These are phyloP conservation scores for Meleagris gallopavo DNA, from an alignment of 2,113 vertebrate genomes.

Conservation along the genomic window DNA sequence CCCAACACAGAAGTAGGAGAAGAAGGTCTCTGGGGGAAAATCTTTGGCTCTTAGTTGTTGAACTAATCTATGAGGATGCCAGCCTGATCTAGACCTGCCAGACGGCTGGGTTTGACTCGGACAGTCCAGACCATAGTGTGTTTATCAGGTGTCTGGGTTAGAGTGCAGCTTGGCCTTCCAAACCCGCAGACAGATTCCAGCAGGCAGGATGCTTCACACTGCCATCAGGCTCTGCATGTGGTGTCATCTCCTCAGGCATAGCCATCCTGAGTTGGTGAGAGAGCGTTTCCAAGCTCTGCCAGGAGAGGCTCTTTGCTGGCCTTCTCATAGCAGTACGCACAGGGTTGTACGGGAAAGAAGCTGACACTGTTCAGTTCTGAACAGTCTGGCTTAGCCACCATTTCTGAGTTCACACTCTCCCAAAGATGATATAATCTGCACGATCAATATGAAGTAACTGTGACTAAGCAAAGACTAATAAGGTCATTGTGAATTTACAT, in stretches of 20 bases:
- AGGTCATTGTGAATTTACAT: not conserved
- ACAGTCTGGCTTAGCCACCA: not conserved
- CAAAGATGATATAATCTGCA: not conserved
- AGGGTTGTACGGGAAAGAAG: not conserved
- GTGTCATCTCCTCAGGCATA: not conserved
- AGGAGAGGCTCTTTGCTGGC: not conserved
- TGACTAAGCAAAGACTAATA: not conserved
- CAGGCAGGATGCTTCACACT: not conserved
- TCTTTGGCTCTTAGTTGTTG: not conserved
- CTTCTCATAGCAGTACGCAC: not conserved
- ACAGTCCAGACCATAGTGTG: not conserved
- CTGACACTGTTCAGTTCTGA: not conserved
- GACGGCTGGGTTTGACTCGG: not conserved
- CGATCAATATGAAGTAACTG: not conserved
- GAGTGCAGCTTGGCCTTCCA: not conserved
- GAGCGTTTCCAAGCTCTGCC: not conserved
- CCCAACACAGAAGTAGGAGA: not conserved
- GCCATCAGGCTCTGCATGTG: fast-evolving
- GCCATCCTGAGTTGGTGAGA: not conserved
- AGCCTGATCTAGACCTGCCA: not conserved
- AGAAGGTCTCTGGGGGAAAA: not conserved
- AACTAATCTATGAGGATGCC: not conserved
- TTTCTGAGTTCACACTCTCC: not conserved
- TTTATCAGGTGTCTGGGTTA: not conserved
- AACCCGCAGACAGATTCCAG: not conserved